Base-by-base conservation (phyloP, 2,888 invertebrate genomes). In the Baronia brevicornis region DNA sequence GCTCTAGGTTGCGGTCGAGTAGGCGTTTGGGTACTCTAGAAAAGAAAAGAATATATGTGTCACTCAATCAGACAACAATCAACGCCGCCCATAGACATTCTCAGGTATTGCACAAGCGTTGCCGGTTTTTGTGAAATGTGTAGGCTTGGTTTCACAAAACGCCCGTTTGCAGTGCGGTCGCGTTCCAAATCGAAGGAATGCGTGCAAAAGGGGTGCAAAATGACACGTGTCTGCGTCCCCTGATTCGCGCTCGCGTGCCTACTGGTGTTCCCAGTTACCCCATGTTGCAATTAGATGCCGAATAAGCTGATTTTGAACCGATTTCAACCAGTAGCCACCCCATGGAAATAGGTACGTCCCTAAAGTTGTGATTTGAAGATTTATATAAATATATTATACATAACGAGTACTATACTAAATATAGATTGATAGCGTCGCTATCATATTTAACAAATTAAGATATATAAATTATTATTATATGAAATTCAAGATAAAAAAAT, bases 161-260 rank as follows among this genome's bases (percentile, higher is more conserved):
- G 67, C 60, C 24, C 46, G 74, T 28, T 8, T 7, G 14, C 7
- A 14, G 13, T 9, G 15, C 67, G 44, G 64, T 42, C 28, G 15
- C 0, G 5, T 9, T 10, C 36, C 36, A 63, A 73, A 69, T 71
- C 70, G 69, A 67, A 66, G 71, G 67, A 72, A 75, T 69, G 68
- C 66, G 62, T 62, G 60, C 60, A 58, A 60, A 75, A 75, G 75
- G 79, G 79, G 79, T 78, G 73, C 70, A 58, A 69, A 68, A 60
- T 66, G 78, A 73, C 80, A 79, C 79, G 79, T 72, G 78, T 71
- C 75, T 48, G 48, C 46, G 52, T 46, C 44, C 58, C 56, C 67
- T 77, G 79, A 79, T 79, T 79, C 62, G 60, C 60, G 56, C 51
- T 49, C 43, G 43, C 46, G 45, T 36, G 44, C 40, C 45, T 39